Evolutionary conservation across 1,140 invertebrate genomes (phyloP), one percentile per base, ranked within the genome.

Genomic region (Agraylea sexmaculata): DNA sequence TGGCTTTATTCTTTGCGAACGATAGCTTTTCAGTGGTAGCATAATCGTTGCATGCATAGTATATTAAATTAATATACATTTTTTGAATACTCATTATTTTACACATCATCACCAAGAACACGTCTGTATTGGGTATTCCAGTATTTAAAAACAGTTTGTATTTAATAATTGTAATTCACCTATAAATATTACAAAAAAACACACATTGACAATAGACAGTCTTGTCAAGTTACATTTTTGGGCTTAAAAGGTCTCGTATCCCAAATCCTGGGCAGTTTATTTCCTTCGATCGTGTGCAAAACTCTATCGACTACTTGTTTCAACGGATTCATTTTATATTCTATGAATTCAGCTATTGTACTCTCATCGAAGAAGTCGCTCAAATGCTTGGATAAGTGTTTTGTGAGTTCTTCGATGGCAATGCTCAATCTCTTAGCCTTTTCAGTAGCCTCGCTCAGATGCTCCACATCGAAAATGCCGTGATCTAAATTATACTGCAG

Each of bases 401-500:
- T 17, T 4, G 20, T 16, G 2, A 40, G 7, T 11, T 22, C 8
- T 13, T 40, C 25, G 8, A 45, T 4, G 25, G 35, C 33, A n/a
- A 16, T 40, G 1, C 22, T 25, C 5, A 40, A 22, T 10, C 12
- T 12, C n/a, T 12, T 33, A 3, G 43, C 32, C 18, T 32, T 45
- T n/a, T 40, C 38, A 4, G 36, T n/a, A 11, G 25, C 23, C 11
- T 31, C 23, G n/a, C 10, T 33, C 7, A 21, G 12, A 7, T 36
- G 37, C 10, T 16, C 30, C 5, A 23, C 18, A 16, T 21, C 25
- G 3, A 40, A n/a, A 2, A 18, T 30, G 21, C 36, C 36, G 23
- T 48, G 38, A 16, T 40, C 18, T 3, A 48, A 29, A 32, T 48
- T 48, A 21, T 48, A 44, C 22, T 41, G 29, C 1, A 42, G 13